phyloP scores from a whole-genome alignment of 1,140 invertebrate genomes.

The Laupala kohalensis region DNA sequence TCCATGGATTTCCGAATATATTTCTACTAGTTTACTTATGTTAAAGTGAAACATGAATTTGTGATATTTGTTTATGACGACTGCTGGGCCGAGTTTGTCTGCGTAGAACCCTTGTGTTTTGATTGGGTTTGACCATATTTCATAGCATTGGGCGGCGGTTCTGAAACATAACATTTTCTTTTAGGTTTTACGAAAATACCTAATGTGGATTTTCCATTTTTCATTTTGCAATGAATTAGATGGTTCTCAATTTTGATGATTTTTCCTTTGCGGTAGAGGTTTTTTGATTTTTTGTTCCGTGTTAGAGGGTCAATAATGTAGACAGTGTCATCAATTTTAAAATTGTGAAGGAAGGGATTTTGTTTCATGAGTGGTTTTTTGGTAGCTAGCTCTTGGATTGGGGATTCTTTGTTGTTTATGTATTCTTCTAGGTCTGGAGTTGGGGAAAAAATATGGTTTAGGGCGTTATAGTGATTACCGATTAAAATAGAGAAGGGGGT shows the following conservation, averaged over 20 bases:
- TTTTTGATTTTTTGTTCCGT: constrained; percentile 1
- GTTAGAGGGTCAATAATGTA: not conserved
- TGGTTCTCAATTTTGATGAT: not conserved
- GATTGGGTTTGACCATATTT: not conserved
- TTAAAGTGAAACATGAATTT: constrained; percentile 3
- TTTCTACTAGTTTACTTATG: not conserved
- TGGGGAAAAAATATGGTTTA: not conserved
- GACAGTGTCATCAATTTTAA: not conserved
- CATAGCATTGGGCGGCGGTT: not conserved
- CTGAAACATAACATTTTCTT: not conserved
- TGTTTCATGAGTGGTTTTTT: not conserved
- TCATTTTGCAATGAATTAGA: not conserved
- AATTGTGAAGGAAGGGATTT: not conserved
- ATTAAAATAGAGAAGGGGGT: too few relatives aligned
- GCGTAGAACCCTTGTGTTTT: not conserved
- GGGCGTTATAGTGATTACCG: too few relatives aligned
- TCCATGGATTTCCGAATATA: not conserved
- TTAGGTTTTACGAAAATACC: not conserved
- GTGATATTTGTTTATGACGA: not conserved
- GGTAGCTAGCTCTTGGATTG: not conserved
- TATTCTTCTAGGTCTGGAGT: not conserved
- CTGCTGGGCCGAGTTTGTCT: not conserved
- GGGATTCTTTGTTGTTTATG: not conserved
- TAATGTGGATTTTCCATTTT: not conserved
- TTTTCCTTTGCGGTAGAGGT: not conserved